Percentiles rank a stretch among this genome's conserved stretches.
These are phyloP conservation scores for Eucera pruinosa DNA, from an alignment of 2,888 invertebrate species.

Conservation along the genomic window DNA sequence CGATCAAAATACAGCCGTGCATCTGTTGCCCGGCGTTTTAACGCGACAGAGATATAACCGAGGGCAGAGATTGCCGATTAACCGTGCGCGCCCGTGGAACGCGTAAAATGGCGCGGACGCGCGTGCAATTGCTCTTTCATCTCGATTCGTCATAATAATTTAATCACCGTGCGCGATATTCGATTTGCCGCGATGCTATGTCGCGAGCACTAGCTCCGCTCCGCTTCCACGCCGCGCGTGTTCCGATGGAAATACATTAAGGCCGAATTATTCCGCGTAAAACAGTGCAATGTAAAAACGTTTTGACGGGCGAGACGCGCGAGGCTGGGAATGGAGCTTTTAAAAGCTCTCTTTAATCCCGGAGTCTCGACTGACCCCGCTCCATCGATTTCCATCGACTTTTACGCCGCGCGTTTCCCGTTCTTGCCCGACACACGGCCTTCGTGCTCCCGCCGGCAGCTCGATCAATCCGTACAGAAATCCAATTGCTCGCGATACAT, in stretches of 20 bases:
- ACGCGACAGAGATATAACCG: not conserved
- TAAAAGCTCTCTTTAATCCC: conserved; percentile 62
- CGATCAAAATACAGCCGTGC: not conserved
- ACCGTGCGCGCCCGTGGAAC: no score
- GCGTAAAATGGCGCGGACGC: no score
- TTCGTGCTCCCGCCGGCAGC: conserved; percentile 32
- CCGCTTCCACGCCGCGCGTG: not conserved
- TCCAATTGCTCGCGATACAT: conserved; percentile 52
- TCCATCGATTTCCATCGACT: conserved; percentile 61
- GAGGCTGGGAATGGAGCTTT: conserved; percentile 53
- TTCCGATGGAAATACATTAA: conserved; percentile 35
- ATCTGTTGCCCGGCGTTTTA: not conserved
- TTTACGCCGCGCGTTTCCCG: conserved; percentile 43
- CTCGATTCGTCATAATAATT: conserved; percentile 32
- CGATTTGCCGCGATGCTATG: conserved; percentile 5
- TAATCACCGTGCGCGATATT: conserved; percentile 3
- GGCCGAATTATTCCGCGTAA: conserved; percentile 45
- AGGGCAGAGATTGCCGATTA: no score
- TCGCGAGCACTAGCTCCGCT: no score
- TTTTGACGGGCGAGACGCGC: conserved; percentile 35
- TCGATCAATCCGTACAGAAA: conserved; percentile 41
- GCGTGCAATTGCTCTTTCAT: not conserved
- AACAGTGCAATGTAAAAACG: conserved; percentile 43
- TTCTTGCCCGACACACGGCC: conserved; percentile 26
- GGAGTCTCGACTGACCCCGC: conserved; percentile 43